Conservation (phyloP, 2,797 vertebrate genomes). For the Mus minutoides region DNA sequence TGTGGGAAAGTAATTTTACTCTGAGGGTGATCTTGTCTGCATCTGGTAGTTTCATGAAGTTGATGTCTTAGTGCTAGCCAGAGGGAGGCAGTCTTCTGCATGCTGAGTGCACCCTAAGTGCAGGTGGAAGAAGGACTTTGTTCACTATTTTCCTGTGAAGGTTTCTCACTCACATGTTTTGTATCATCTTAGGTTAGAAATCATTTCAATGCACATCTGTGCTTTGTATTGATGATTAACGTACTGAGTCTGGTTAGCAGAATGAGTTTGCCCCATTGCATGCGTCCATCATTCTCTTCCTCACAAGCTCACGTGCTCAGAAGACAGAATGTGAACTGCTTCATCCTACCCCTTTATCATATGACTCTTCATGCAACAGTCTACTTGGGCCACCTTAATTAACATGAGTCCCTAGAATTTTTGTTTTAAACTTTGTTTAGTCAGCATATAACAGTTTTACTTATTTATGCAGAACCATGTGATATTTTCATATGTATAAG, state of each 20-base stretch:
- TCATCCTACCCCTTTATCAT: not conserved
- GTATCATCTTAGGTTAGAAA: slow-evolving; percentile 59
- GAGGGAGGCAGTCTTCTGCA: not conserved
- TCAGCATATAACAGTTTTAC: not conserved
- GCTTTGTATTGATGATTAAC: slow-evolving; percentile 75
- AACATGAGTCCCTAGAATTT: not conserved
- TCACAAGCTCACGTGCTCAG: slow-evolving; percentile 40
- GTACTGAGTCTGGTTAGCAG: slow-evolving; percentile 69
- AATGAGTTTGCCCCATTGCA: slow-evolving; percentile 23
- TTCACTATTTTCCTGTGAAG: slow-evolving; percentile 23
- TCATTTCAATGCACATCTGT: slow-evolving; percentile 66
- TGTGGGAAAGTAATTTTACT: slow-evolving; percentile 56
- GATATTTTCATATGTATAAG: not conserved
- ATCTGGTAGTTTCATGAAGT: slow-evolving; percentile 54
- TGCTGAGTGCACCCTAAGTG: not conserved
- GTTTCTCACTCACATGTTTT: slow-evolving; percentile 29
- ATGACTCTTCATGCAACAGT: not conserved
- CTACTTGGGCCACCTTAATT: not conserved
- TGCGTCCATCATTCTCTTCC: not conserved
- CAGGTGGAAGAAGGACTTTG: not conserved
- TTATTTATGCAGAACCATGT: not conserved
- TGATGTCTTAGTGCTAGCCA: slow-evolving; percentile 34
- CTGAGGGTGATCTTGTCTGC: slow-evolving; percentile 54
- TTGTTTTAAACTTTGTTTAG: not conserved
- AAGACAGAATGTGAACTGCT: slow-evolving; percentile 17